phyloP scores from a whole-genome alignment of 1,140 invertebrate species.

The Fopius arisanus region DNA sequence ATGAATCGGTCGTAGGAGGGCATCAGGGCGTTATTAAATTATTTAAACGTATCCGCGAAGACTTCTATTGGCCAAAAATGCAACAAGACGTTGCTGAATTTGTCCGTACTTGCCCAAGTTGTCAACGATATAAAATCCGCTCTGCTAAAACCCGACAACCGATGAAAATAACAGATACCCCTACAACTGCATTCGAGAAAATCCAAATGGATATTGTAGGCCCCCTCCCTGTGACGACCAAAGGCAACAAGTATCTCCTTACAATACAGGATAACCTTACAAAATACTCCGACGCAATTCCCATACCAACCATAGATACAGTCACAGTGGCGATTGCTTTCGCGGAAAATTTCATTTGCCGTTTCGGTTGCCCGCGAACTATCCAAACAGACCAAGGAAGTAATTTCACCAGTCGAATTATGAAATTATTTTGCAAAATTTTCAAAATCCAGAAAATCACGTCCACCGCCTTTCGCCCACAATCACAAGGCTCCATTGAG shows the following conservation, averaged over 20 bases:
- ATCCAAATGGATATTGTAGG: constrained; percentile 40
- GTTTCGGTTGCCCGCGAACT: no score
- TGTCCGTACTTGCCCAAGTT: constrained; percentile 41
- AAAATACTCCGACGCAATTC: no score
- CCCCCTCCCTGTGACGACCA: constrained; percentile 14
- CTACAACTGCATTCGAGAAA: constrained; percentile 31
- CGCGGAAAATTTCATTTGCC: no score
- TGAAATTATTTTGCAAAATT: no score
- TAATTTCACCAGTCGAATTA: no score
- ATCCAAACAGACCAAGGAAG: no score
- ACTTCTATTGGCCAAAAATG: constrained; percentile 28
- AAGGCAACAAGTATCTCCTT: constrained; percentile 15
- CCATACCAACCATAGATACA: no score
- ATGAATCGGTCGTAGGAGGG: constrained; percentile 26
- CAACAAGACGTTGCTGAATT: constrained; percentile 34
- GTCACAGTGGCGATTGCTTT: no score
- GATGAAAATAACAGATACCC: constrained; percentile 38
- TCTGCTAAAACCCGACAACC: constrained; percentile 37
- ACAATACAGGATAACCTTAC: constrained; percentile 33
- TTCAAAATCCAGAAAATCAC: no score
- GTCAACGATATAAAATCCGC: constrained; percentile 43
- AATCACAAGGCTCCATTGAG: no score
- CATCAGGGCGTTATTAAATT: constrained; percentile 28
- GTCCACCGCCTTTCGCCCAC: no score
- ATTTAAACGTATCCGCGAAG: constrained; percentile 22